Evolutionary conservation across 2,113 vertebrate species (phyloP).

Genomic region (Chauna torquata): DNA sequence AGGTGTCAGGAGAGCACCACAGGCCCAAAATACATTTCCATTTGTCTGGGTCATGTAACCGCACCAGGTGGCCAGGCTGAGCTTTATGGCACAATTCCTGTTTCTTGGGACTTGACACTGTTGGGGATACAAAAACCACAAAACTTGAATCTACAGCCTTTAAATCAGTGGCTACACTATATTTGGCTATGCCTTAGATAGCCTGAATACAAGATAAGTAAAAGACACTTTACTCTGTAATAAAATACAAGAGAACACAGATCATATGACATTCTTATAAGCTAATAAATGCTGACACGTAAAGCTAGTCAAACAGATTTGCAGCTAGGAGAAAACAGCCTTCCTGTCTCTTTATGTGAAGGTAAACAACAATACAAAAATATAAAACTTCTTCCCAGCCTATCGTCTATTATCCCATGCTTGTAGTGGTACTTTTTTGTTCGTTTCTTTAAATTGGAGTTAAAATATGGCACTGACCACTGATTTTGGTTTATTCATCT

Average conservation of each 20-base stretch:
- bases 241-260: neutral
- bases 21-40: neutral
- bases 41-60: neutral
- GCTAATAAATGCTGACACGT: neutral
- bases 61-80: neutral
- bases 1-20: neutral
- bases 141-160: neutral
- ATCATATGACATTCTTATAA: neutral
- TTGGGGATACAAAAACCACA: neutral
- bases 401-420: neutral
- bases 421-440: neutral
- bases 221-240: neutral
- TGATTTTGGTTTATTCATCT: neutral
- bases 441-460: neutral
- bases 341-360: neutral
- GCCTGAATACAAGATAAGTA: neutral
- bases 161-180: neutral
- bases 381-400: neutral
- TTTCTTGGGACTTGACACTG: neutral
- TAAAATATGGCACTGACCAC: neutral
- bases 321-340: neutral
- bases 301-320: neutral
- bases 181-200: neutral
- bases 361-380: neutral
- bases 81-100: neutral